These are phyloP conservation scores for Rugalucina vietnamica DNA, from an alignment of 2,888 invertebrate genomes.

Conservation along the genomic window DNA sequence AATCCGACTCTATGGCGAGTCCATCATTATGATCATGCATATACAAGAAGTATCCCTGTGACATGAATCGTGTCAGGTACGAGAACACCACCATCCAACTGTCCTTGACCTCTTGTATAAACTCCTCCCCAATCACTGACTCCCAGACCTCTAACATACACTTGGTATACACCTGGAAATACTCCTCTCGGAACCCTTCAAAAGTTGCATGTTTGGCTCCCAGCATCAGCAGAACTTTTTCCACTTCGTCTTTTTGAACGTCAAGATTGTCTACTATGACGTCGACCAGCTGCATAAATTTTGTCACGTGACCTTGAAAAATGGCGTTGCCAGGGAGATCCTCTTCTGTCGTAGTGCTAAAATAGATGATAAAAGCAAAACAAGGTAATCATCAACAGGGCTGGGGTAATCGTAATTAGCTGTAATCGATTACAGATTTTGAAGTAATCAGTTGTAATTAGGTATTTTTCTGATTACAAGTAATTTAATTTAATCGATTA, in stretches of 20 bases:
- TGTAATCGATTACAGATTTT: no score
- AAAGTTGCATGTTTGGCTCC: constrained; percentile 79
- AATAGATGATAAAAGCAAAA: constrained; percentile 13
- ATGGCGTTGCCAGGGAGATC: constrained; percentile 57
- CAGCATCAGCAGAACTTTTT: constrained; percentile 71
- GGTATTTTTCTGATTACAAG: no score
- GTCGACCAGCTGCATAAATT: constrained; percentile 75
- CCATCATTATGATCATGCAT: constrained; percentile 36
- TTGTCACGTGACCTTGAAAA: constrained; percentile 73
- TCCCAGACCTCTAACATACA: constrained; percentile 77
- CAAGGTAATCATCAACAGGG: no score
- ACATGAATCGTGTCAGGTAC: constrained; percentile 70
- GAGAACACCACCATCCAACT: constrained; percentile 73
- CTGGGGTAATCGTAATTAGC: no score
- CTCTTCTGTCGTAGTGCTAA: constrained; percentile 65
- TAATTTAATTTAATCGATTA: no score
- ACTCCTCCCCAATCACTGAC: constrained; percentile 77
- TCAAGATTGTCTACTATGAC: constrained; percentile 75
- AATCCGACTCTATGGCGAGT: background rate
- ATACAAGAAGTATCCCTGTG: constrained; percentile 59
- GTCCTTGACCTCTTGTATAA: constrained; percentile 75
- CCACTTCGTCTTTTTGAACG: constrained; percentile 63
- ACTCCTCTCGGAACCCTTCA: constrained; percentile 71
- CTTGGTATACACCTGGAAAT: constrained; percentile 75
- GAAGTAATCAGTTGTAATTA: no score